These are phyloP conservation scores for Semotilus atromaculatus DNA, from an alignment of 2,797 vertebrate genomes.

Conservation along the genomic window DNA sequence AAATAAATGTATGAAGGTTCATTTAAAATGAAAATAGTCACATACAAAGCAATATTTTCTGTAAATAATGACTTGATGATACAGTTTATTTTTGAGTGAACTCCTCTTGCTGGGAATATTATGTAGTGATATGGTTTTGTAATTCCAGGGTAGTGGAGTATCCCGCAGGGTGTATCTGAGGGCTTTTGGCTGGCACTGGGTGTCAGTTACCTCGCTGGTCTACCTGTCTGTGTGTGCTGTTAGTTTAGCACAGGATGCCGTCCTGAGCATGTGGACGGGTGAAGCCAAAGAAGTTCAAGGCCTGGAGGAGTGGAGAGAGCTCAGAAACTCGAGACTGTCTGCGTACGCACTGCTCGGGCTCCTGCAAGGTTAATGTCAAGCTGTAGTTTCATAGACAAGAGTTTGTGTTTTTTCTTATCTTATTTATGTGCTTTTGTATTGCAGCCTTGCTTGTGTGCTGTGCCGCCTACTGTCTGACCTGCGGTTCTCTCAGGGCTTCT, in stretches of 20 bases:
- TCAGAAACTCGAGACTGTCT: conserved; percentile 66
- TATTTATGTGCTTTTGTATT: conserved; percentile 11
- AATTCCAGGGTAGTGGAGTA: conserved; percentile 66
- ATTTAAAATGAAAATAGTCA: neutral
- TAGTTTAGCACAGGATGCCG: conserved; percentile 68
- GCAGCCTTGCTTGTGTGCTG: conserved; percentile 71
- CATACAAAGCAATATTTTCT: neutral
- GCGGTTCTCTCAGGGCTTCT: conserved; percentile 67
- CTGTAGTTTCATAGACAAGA: neutral
- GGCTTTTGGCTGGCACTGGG: conserved; percentile 69
- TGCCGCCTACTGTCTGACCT: conserved; percentile 64
- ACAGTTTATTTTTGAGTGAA: neutral
- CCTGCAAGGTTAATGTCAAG: conserved; percentile 63
- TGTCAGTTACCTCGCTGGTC: conserved; percentile 62
- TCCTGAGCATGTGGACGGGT: conserved; percentile 70
- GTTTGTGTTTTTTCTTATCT: neutral
- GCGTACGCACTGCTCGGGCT: conserved; percentile 71
- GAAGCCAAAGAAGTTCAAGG: conserved; percentile 67
- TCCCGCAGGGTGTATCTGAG: conserved; percentile 67
- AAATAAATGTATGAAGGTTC: neutral
- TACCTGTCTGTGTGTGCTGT: conserved; percentile 69
- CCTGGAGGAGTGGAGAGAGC: conserved; percentile 66
- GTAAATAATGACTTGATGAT: neutral
- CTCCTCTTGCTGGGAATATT: neutral
- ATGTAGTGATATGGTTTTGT: neutral